A percentile compares a stretch with the other conserved stretches of the same genome.
Conservation (phyloP, 2,888 invertebrate species). For the Hirtodrosophila trivittata region DNA sequence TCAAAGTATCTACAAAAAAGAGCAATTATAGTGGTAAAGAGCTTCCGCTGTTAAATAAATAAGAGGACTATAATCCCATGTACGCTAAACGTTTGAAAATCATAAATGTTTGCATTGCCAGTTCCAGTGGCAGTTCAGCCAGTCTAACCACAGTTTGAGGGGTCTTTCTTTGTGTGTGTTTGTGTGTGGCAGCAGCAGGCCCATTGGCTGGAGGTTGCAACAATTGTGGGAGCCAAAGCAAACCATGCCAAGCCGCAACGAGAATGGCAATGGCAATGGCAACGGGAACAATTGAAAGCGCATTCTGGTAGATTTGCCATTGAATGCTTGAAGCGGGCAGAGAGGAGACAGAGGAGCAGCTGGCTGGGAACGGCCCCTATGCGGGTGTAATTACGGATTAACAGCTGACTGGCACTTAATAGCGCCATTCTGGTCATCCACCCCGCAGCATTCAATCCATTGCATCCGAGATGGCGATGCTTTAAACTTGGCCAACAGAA, state of each 20-base stretch:
- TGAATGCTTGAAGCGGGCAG: conserved; percentile 13
- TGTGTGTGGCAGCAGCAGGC: not conserved
- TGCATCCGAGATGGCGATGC: not conserved
- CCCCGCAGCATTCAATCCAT: not conserved
- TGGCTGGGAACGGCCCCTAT: not conserved
- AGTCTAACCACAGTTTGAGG: not conserved
- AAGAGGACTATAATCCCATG: not conserved
- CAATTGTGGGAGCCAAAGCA: conserved; percentile 14
- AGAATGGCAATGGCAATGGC: not conserved
- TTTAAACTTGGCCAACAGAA: conserved; percentile 41
- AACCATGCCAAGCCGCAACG: conserved; percentile 7
- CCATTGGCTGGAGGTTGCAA: conserved; percentile 6
- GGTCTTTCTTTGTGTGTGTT: not conserved
- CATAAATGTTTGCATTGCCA: conserved; percentile 1
- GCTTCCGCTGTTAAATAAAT: not conserved
- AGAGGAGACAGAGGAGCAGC: not conserved
- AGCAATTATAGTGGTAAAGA: not conserved
- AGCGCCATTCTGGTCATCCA: conserved; percentile 1
- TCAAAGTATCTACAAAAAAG: conserved; percentile 3
- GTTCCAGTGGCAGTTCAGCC: not conserved
- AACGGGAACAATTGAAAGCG: conserved; percentile 37
- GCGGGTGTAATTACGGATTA: conserved; percentile 57
- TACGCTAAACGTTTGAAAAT: not conserved
- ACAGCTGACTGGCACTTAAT: conserved; percentile 63
- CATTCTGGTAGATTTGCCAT: conserved; percentile 18